These are phyloP conservation scores for Chloroceryle inda DNA, from an alignment of 2,797 vertebrate species.

Conservation along the genomic window DNA sequence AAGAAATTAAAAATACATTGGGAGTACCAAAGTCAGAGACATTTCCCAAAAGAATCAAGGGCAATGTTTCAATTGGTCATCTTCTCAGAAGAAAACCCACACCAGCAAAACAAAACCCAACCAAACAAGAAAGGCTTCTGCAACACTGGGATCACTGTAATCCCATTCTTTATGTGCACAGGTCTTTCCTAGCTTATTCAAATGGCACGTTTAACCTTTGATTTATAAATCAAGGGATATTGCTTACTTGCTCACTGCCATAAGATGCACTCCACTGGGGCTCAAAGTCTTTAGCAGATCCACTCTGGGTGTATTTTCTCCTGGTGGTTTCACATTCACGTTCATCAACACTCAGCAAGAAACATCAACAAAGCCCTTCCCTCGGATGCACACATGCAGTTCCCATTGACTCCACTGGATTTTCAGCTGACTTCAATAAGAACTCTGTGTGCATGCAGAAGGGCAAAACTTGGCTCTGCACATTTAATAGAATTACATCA, in stretches of 20 bases:
- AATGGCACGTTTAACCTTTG: not conserved
- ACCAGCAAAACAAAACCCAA: not conserved
- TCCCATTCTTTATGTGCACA: not conserved
- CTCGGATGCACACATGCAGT: constrained; percentile 16
- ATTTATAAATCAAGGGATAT: constrained; percentile 34
- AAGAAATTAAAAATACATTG: not conserved
- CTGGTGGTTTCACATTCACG: constrained; percentile 4
- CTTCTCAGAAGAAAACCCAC: not conserved
- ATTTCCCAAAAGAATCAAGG: not conserved
- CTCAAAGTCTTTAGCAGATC: constrained; percentile 41
- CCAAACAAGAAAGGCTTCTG: not conserved
- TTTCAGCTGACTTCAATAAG: constrained; percentile 61
- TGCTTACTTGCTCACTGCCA: not conserved
- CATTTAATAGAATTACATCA: constrained; percentile 35
- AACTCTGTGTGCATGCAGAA: not conserved
- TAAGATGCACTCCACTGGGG: not conserved
- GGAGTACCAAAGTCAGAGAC: not conserved
- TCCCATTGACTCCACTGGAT: constrained; percentile 35
- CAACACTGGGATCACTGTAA: not conserved
- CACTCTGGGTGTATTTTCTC: not conserved
- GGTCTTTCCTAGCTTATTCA: not conserved
- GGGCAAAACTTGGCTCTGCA: constrained; percentile 14
- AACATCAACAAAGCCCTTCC: constrained; percentile 36
- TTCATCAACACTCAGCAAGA: constrained; percentile 56
- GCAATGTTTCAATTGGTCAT: not conserved